A percentile compares a stretch with the other conserved stretches of the same genome.
Evolutionary conservation across 2,888 invertebrate genomes (phyloP).

Genomic region (Parelbella ahira): DNA sequence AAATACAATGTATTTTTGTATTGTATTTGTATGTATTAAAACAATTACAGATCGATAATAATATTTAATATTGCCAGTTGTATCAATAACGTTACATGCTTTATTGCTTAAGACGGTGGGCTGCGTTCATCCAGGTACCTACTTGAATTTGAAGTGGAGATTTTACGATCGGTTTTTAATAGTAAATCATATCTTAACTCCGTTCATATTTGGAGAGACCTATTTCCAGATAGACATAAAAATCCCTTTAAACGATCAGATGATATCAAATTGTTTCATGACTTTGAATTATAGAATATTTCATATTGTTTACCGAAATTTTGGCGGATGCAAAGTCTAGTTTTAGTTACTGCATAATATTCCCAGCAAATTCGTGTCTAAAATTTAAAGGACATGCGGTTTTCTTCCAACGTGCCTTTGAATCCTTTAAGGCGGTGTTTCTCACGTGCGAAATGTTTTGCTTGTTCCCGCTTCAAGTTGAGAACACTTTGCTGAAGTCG

Average conservation of each 20-base stretch:
- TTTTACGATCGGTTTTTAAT: slow-evolving; percentile 44
- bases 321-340: too few relatives aligned
- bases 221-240: too few relatives aligned
- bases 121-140: slow-evolving; percentile 45
- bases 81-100: slow-evolving; percentile 58
- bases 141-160: slow-evolving; percentile 52
- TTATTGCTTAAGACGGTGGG: slow-evolving; percentile 52
- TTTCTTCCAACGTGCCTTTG: slow-evolving; percentile 13
- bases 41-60: too few relatives aligned
- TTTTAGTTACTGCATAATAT: neutral
- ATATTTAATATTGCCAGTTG: slow-evolving; percentile 34
- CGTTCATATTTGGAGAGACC: too few relatives aligned
- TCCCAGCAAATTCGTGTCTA: neutral
- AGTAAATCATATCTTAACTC: too few relatives aligned
- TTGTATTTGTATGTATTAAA: too few relatives aligned
- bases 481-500: slow-evolving; percentile 36
- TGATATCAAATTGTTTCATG: too few relatives aligned
- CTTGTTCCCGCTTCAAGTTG: slow-evolving; percentile 33
- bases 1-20: too few relatives aligned
- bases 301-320: too few relatives aligned
- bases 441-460: slow-evolving; percentile 31
- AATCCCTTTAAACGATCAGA: too few relatives aligned
- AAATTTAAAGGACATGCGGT: slow-evolving; percentile 1
- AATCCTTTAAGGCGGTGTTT: slow-evolving; percentile 21
- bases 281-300: too few relatives aligned